Base-by-base conservation (phyloP, 2,797 vertebrate genomes). In the Eupleurogrammus muticus region DNA sequence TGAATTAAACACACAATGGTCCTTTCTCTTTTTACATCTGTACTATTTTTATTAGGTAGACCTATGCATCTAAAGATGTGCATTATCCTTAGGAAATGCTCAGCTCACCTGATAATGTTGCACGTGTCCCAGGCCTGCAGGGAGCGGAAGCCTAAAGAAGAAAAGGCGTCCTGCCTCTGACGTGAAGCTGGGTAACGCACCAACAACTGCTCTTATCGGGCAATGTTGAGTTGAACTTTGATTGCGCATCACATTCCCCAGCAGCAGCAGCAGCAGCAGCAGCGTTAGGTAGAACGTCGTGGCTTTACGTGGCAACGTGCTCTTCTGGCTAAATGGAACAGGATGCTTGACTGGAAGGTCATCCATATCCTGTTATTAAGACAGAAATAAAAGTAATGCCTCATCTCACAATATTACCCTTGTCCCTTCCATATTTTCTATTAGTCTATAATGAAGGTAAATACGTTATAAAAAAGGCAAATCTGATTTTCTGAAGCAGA, bases 31-130 rank as follows among this genome's bases (percentile, higher is more conserved):
- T 14, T 13, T 40, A 40, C 38, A 40, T 13, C 11, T 38, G 13
- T 38, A 14, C 5, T 24, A 19, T 60, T 32, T 9, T 47, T 23
- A 16, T 12, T 17, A 1, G 21, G 35, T 5, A 21, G 54, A 32
- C 5, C 28, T 23, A n/a, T 60, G 7, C 14, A 8, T 8, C 24
- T n/a, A 16, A 13, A 47, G 14, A 5, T 21, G n/a, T 40, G 23
- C 21, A 34, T 48, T 38, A 47, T 32, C 7, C 34, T 23, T 28
- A 20, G 48, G 38, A 13, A 32, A 13, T 52, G 20, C 16, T 38
- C 34, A 2, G 28, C 73, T 91, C 88, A 92, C 90, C 90, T 93
- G 71, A 64, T 82, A 82, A 21, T 67, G 67, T 23, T 59, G 55
- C 48, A 1, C 7, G 0, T 0, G 76, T 63, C 80, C 84, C 17